A percentile compares a stretch with the other conserved stretches of the same genome.
Conservation (phyloP, 2,113 vertebrate genomes). For the Tichodroma muraria region DNA sequence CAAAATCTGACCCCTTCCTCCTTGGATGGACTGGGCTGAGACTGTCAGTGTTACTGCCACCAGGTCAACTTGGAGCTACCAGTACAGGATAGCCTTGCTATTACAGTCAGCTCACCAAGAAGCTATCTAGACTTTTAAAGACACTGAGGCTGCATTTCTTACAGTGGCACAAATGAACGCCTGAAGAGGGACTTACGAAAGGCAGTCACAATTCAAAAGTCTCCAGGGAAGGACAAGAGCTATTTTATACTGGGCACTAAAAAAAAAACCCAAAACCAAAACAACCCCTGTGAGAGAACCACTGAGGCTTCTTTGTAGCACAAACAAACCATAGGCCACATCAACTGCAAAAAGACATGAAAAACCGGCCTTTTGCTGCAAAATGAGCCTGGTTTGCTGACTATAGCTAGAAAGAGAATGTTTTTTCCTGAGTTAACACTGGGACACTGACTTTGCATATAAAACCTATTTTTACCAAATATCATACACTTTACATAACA, state of each 20-base stretch:
- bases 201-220: not conserved
- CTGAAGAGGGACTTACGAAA: not conserved
- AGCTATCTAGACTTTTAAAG: not conserved
- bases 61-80: not conserved
- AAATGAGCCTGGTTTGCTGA: not conserved
- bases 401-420: not conserved
- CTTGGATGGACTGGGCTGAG: not conserved
- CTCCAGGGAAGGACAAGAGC: not conserved
- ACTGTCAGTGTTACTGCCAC: not conserved
- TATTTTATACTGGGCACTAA: not conserved
- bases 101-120: not conserved
- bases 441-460: not conserved
- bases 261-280: not conserved
- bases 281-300: not conserved
- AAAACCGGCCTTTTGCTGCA: not conserved
- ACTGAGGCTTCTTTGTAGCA: not conserved
- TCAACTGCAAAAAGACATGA: not conserved
- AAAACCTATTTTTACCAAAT: conserved; percentile 3
- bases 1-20: not conserved
- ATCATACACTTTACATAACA: not conserved
- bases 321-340: not conserved
- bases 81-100: not conserved
- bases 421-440: not conserved
- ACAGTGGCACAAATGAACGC: not conserved
- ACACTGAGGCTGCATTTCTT: not conserved